Evolutionary conservation across 2,797 vertebrate genomes (phyloP).

Genomic region (Sarcoramphus papa): DNA sequence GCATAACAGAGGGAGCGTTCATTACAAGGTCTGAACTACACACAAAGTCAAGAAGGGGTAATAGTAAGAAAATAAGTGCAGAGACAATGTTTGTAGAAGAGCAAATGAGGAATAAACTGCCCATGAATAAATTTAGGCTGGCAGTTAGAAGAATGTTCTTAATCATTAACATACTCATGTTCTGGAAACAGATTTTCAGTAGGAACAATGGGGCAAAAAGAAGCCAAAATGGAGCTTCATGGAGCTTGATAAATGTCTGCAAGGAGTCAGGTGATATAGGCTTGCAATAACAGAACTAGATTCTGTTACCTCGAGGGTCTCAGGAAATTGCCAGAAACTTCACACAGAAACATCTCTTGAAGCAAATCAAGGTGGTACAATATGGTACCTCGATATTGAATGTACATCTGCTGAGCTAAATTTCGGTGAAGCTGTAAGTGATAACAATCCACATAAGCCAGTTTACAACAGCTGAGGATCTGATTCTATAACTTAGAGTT

Average conservation of each 20-base stretch:
- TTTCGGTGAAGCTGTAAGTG: neutral
- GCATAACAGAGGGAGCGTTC: neutral
- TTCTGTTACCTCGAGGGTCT: neutral
- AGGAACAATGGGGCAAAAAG: neutral
- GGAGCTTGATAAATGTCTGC: neutral
- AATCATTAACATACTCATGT: neutral
- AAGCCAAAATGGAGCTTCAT: neutral
- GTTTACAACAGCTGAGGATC: neutral
- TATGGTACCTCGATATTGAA: fast-evolving
- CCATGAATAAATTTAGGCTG: slow-evolving; percentile 35
- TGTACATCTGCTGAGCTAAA: neutral
- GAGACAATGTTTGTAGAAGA: neutral
- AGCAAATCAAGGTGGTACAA: neutral
- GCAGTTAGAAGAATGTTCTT: neutral
- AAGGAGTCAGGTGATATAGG: neutral
- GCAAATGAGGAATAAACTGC: neutral
- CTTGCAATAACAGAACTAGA: neutral
- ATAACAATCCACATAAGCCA: neutral
- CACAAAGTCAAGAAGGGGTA: neutral
- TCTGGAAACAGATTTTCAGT: neutral
- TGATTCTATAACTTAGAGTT: neutral
- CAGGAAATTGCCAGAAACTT: neutral
- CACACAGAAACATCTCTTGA: neutral
- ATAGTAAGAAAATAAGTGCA: neutral
- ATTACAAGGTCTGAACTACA: slow-evolving; percentile 1